phyloP scores from a whole-genome alignment of 1,140 invertebrate genomes.

The Calycopis cecrops region DNA sequence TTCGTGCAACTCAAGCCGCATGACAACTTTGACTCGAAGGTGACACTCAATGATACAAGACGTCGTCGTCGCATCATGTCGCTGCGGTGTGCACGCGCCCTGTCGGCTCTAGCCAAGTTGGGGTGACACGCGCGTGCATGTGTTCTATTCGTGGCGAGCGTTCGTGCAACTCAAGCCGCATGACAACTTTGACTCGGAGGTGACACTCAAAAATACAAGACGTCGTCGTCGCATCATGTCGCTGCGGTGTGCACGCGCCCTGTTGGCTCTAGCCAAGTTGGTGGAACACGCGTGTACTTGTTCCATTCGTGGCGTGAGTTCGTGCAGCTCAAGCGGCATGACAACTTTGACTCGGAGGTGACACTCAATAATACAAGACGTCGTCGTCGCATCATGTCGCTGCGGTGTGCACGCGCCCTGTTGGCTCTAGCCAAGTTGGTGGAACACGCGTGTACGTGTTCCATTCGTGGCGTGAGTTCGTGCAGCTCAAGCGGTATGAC shows the following conservation, averaged over 20 bases:
- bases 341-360: slow-evolving; percentile 92
- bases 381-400: no score
- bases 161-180: slow-evolving; percentile 93
- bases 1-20: slow-evolving; percentile 93
- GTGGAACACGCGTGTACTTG: no score
- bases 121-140: no score
- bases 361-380: slow-evolving; percentile 5
- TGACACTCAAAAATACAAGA: slow-evolving; percentile 24
- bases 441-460: slow-evolving; percentile 82
- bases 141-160: slow-evolving; percentile 98
- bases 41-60: slow-evolving; percentile 24
- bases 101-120: no score
- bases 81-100: no score
- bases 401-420: no score
- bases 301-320: slow-evolving; percentile 99
- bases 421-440: no score
- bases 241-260: no score
- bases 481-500: slow-evolving; percentile 90
- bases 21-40: slow-evolving; percentile 92
- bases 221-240: no score
- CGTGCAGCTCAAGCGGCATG: slow-evolving; percentile 89
- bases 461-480: slow-evolving; percentile 97
- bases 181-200: slow-evolving; percentile 92
- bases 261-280: no score
- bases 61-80: no score